Evolutionary conservation across 2,797 vertebrate genomes (phyloP), one percentile per base, ranked within the genome.

Genomic region (Pempheris klunzingeri): DNA sequence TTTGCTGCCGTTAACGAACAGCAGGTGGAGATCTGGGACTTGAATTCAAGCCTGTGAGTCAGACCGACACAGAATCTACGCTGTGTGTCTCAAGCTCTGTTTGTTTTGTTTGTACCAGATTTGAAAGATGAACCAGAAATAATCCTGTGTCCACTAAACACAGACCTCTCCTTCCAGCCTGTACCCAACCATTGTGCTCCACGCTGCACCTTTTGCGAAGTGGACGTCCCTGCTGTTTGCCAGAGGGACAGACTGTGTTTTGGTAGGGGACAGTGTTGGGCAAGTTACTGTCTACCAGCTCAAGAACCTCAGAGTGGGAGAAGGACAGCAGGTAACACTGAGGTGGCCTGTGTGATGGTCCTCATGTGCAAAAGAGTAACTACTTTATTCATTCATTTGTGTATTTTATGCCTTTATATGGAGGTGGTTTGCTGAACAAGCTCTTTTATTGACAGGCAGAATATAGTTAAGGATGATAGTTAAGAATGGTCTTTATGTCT

Each of bases 11-110:
- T 94, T 1, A 96, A 95, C 1, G 94, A 93, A 50, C 83, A 77
- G 55, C 93, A 92, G 78, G 78, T 96, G 38, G 96, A 98, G 90
- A 92, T 99, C 59, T 99, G 98, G 97, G 96, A 98, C 85, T 94
- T 99, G 39, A 92, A 86, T 3, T 76, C 87, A 54, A 96, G 94
- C 93, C 91, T 77, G 97, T 98, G 90, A 96, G 96, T 86, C 46
- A 7, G 34, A 64, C n/a, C 4, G 18, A 54, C 12, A 8, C 15
- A 47, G 9, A 46, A 4, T 0, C 20, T 3, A 4, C n/a, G 22
- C 30, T 17, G 28, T n/a, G n/a, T n/a, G n/a, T 58, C 20, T 38
- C n/a, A 8, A 26, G 8, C 24, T 71, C 15, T 14, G 10, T 34
- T 28, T 32, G 26, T 20, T 38, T 24, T 63, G 47, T 43, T 5